Percentiles rank a stretch among this genome's conserved stretches.
Conservation (phyloP, 2,888 invertebrate species). For the Temnothorax rugatulus region DNA sequence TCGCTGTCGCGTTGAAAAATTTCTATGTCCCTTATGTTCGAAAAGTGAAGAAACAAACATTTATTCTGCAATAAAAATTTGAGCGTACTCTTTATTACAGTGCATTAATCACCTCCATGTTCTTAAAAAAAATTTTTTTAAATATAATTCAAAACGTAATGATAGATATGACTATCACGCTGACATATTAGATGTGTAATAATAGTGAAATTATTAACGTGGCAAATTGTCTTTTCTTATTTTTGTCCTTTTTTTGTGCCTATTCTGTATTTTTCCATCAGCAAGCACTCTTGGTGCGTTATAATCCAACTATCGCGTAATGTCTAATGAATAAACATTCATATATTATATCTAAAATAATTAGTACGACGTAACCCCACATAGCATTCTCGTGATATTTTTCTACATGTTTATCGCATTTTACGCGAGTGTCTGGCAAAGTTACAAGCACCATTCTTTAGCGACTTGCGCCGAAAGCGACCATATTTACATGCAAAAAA, state of each 20-base stretch:
- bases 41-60: not conserved
- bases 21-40: not conserved
- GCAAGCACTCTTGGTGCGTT: not conserved
- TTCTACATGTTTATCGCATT: slow-evolving; percentile 33
- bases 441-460: slow-evolving; percentile 1
- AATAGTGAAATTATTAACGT: slow-evolving; percentile 23
- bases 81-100: not conserved
- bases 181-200: not conserved
- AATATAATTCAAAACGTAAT: not conserved
- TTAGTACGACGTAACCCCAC: slow-evolving; percentile 9
- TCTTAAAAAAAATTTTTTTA: not conserved
- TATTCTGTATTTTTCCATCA: slow-evolving; percentile 15
- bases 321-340: slow-evolving; percentile 39
- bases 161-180: not conserved
- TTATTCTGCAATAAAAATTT: not conserved
- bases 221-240: slow-evolving; percentile 5
- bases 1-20: not conserved
- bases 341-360: slow-evolving; percentile 37
- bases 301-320: slow-evolving; percentile 9
- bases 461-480: slow-evolving; percentile 43
- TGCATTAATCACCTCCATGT: not conserved
- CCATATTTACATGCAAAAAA: slow-evolving; percentile 49
- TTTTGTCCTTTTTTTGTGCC: slow-evolving; percentile 14
- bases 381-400: slow-evolving; percentile 20
- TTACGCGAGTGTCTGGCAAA: not conserved